Percentiles rank a stretch among this genome's conserved stretches.
Evolutionary conservation across 2,888 invertebrate species (phyloP).

Genomic region (Shargacucullia verbasci): DNA sequence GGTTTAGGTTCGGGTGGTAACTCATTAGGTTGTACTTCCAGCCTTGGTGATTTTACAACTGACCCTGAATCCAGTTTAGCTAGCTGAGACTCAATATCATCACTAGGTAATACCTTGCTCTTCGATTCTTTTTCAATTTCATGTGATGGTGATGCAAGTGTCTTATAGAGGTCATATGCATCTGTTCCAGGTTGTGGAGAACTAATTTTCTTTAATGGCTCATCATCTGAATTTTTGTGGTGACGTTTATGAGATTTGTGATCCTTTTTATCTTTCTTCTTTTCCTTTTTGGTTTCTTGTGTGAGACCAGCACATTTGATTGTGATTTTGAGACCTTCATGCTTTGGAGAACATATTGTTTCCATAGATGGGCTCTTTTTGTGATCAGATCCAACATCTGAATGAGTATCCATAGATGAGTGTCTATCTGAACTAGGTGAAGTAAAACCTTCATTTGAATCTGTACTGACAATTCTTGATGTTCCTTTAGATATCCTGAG

Average conservation of each 20-base stretch:
- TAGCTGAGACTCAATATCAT: slow-evolving; percentile 80
- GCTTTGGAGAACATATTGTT: slow-evolving; percentile 85
- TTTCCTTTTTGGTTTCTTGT: slow-evolving; percentile 82
- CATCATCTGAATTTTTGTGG: slow-evolving; percentile 82
- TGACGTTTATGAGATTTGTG: slow-evolving; percentile 86
- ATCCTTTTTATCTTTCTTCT: slow-evolving; percentile 86
- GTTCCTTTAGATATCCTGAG: slow-evolving; percentile 95
- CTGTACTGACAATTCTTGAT: slow-evolving; percentile 91
- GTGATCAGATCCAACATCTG: slow-evolving; percentile 79
- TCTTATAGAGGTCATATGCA: slow-evolving; percentile 86
- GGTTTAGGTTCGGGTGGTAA: slow-evolving; percentile 82
- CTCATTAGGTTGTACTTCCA: slow-evolving; percentile 76
- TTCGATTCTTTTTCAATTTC: slow-evolving; percentile 70
- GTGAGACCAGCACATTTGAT: slow-evolving; percentile 83
- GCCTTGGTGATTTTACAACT: slow-evolving; percentile 69
- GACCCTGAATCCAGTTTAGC: slow-evolving; percentile 77
- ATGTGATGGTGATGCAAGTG: slow-evolving; percentile 84
- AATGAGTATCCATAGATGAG: slow-evolving; percentile 84
- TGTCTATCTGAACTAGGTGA: slow-evolving; percentile 87
- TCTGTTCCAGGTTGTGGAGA: slow-evolving; percentile 88
- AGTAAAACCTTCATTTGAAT: slow-evolving; percentile 90
- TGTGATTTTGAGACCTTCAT: slow-evolving; percentile 87
- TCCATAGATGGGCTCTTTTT: slow-evolving; percentile 83
- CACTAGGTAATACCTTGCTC: slow-evolving; percentile 64
- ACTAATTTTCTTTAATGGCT: slow-evolving; percentile 73